phyloP scores from a whole-genome alignment of 92 coral and sea anemone species.

The Virgularia gustaviana region DNA sequence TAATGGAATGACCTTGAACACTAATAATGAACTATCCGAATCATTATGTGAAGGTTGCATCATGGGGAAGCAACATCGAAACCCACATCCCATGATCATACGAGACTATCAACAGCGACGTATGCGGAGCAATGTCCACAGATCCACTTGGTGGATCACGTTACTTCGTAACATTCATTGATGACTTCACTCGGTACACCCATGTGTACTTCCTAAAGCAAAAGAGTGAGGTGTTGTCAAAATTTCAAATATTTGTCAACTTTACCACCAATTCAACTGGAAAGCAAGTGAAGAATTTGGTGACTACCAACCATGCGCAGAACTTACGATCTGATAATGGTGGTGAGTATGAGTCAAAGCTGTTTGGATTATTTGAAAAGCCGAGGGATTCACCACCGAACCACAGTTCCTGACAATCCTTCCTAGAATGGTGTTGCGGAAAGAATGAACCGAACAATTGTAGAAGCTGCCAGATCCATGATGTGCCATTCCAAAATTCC shows the following conservation, averaged over 20 bases:
- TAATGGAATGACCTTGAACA: constrained; percentile 3
- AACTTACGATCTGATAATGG: constrained; percentile 44
- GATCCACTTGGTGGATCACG: constrained; percentile 31
- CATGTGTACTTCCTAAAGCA: constrained; percentile 34
- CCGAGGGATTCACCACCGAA: constrained; percentile 26
- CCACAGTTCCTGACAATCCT: constrained; percentile 32
- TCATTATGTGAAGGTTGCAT: constrained; percentile 12
- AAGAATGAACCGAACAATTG: constrained; percentile 26
- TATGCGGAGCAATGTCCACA: constrained; percentile 34
- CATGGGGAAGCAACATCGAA: constrained; percentile 21
- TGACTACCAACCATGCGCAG: no score
- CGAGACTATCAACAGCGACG: constrained; percentile 24
- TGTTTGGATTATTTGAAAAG: constrained; percentile 31
- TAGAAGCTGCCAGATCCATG: constrained; percentile 34
- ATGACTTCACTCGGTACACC: constrained; percentile 30
- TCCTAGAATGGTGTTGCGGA: constrained; percentile 35
- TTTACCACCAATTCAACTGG: constrained; percentile 15
- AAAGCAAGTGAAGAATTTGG: constrained; percentile 25
- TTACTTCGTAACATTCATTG: constrained; percentile 30
- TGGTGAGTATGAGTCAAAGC: constrained; percentile 28
- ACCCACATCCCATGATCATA: constrained; percentile 11
- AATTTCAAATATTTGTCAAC: constrained; percentile 39
- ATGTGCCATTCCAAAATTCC: constrained; percentile 21
- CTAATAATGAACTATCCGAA: not conserved
- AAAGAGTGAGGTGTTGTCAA: constrained; percentile 29